Base-by-base conservation (phyloP, 1,140 invertebrate genomes). In the Drosophila obscura region DNA sequence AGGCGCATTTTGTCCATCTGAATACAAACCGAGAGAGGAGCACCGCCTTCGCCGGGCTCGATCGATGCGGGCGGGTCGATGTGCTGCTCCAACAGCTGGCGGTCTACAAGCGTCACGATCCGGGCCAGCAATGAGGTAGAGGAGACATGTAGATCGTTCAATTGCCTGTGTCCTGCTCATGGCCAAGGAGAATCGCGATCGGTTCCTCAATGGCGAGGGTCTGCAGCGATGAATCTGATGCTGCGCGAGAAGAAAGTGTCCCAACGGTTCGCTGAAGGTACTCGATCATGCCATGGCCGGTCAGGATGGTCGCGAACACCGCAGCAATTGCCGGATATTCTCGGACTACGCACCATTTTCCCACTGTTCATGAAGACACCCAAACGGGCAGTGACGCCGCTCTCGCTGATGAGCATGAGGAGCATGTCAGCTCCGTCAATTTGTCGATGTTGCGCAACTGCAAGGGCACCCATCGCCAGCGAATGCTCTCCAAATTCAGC, bases 141-240 rank as follows among this genome's bases (percentile, higher is more conserved):
- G 84, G 99, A 99, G 93, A 98, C 89, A 99, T 99, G 98, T 98
- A 99, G 92, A 99, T 99, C 48, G n/a, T 99, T 99, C 90, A 97
- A 99, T 91, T 96, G 96, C 73, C 93, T 99, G 13, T 99, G 99
- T 92, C 98, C 98, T 9, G 95, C 97, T 66, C 93, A 96, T 99
- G 95, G 94, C 95, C 58, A 93, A 95, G 7, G 92, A 95, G 56
- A 99, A 99, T 93, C 94, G 98, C 67, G 96, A 98, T 55, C 94
- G 95, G 63, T 99, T 99, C 92, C 93, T 99, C 11, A 95, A 96
- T 78, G 98, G 97, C 0, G 98, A 99, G 94, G 98, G 98, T 9
- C 92, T 98, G 2, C 98, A 99, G 91, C 93, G 1, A 99, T 99
- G 98, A 95, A 95, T 91, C 56, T 99, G 51, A 99, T 99, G 97